Evolutionary conservation across 2,113 vertebrate species (phyloP).

Genomic region (Ictidomys tridecemlineatus): DNA sequence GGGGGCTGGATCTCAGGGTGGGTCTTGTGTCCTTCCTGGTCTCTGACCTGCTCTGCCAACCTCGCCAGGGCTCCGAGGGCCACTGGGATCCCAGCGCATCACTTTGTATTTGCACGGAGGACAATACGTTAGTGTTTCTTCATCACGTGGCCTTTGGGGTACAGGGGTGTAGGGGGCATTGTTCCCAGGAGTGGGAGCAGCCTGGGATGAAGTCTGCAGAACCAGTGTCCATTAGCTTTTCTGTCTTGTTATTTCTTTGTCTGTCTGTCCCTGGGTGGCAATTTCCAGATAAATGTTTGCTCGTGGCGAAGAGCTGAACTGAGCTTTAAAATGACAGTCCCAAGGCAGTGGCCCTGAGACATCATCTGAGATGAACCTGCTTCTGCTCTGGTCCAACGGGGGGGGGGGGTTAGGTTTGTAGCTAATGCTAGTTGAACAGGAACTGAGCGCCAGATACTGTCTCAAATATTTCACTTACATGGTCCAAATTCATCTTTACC

Average conservation of each 20-base stretch:
- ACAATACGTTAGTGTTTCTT: neutral
- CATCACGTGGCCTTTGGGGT: neutral
- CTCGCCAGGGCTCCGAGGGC: neutral
- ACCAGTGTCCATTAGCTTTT: neutral
- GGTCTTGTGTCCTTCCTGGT: neutral
- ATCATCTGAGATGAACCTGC: constrained; percentile 9
- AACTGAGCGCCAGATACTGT: neutral
- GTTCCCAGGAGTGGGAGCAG: neutral
- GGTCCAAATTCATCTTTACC: neutral
- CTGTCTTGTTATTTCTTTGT: neutral
- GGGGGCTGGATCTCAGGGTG: neutral
- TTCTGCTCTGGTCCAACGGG: neutral
- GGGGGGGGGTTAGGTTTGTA: neutral
- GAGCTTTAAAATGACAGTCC: neutral
- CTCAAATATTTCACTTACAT: neutral
- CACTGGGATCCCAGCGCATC: neutral
- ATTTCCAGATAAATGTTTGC: neutral
- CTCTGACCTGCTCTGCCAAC: neutral
- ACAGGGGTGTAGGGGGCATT: neutral
- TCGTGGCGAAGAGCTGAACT: neutral
- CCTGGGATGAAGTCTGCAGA: neutral
- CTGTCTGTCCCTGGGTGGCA: neutral
- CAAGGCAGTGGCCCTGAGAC: no score
- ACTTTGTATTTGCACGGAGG: neutral
- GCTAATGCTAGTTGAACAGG: neutral